A percentile compares a stretch with the other conserved stretches of the same genome.
phyloP scores from a whole-genome alignment of 2,797 vertebrate species.

The Perodicticus potto region DNA sequence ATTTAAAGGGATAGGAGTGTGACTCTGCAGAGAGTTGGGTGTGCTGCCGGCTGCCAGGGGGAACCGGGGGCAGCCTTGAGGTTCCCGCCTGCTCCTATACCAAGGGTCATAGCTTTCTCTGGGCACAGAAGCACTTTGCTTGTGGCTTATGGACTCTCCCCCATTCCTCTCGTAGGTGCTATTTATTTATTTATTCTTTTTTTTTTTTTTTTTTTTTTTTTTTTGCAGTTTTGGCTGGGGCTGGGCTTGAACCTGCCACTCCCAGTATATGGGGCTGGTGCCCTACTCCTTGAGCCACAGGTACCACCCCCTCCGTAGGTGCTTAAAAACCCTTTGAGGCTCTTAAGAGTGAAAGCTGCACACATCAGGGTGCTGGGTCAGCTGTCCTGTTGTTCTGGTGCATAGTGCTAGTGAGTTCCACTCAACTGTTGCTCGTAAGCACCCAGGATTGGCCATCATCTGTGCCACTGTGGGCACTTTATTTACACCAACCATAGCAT shows the following conservation, averaged over 20 bases:
- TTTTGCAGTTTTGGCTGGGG: neutral
- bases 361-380: no score
- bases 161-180: no score
- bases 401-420: fast-evolving
- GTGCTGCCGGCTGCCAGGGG: fast-evolving
- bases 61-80: no score
- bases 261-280: no score
- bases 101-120: neutral
- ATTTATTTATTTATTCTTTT: no score
- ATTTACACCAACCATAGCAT: neutral
- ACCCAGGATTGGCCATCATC: neutral
- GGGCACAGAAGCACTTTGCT: fast-evolving
- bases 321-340: neutral
- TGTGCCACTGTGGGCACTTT: neutral
- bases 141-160: neutral
- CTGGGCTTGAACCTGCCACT: neutral
- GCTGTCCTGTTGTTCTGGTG: neutral
- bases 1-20: neutral
- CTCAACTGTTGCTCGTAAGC: fast-evolving
- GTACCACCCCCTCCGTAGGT: no score
- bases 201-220: neutral
- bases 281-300: no score
- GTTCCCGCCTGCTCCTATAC: neutral
- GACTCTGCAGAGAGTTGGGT: neutral
- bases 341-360: neutral